Evolutionary conservation across 2,113 vertebrate species (phyloP), one percentile per base, ranked within the genome.

Genomic region (Anoplopoma fimbria): DNA sequence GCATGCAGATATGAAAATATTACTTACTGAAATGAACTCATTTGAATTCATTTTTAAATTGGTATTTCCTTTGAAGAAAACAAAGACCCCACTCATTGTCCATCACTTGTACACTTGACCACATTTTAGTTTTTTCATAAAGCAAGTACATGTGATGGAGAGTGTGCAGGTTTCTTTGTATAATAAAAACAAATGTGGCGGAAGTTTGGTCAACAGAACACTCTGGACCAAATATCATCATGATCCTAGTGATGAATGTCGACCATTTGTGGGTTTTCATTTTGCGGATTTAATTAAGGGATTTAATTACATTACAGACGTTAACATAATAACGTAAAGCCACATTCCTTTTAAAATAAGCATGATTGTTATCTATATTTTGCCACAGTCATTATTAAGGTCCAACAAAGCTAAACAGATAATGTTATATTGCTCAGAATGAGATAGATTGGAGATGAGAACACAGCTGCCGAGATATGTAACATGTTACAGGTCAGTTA

Each of bases 401-500:
- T 42, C 19, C 60, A 47, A 34, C 31, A 49, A 47, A 69, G 21
- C 3, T 42, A 33, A 78, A 33, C 29, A 25, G 6, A 69, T 38
- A 15, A 29, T 40, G 2, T 19, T 47, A 45, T 15, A 34, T 2
- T 27, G 15, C 10, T 60, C 13, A 13, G 13, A 40, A 17, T 34
- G 21, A 77, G 7, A 78, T 36, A 51, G 14, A 62, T 42, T 40
- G 55, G 27, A 34, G 15, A 75, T 65, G 38, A 61, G 7, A 65
- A 57, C 38, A 60, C 27, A 51, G 25, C 49, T 69, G 63, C 14
- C 6, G 10, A 8, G n/a, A 76, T 40, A 34, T 29, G n/a, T 14
- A 36, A 9, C 31, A 25, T 25, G 29, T 67, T 29, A 31, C 14
- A 70, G 58, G 15, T 69, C 36, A 25, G 25, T 40, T 15, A 42